Percentiles rank a stretch among this genome's conserved stretches.
Conservation (phyloP, 2,113 vertebrate species). For the Tinamus guttatus region DNA sequence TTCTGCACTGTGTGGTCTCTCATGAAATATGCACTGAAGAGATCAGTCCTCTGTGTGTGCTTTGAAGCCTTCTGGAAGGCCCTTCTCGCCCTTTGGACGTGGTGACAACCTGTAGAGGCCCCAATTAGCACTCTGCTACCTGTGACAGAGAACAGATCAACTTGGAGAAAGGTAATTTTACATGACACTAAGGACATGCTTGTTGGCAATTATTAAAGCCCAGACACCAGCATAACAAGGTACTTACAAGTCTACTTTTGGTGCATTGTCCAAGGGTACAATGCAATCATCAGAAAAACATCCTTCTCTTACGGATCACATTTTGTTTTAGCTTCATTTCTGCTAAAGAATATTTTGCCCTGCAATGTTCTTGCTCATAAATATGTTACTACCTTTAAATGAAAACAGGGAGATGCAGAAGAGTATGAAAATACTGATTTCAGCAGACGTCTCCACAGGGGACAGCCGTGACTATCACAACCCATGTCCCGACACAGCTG, state of each 20-base stretch:
- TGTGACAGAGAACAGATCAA: not conserved
- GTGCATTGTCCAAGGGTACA: not conserved
- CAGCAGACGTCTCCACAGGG: not conserved
- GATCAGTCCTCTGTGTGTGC: not conserved
- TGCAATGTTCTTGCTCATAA: not conserved
- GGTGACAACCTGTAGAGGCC: conserved; percentile 14
- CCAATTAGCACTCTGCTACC: conserved; percentile 22
- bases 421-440: not conserved
- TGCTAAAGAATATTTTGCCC: not conserved
- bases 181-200: not conserved
- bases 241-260: not conserved
- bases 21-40: not conserved
- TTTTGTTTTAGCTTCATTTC: not conserved
- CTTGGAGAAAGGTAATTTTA: not conserved
- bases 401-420: not conserved
- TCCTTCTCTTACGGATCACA: not conserved
- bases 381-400: not conserved
- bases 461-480: not conserved
- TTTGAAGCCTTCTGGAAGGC: not conserved
- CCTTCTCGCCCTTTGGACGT: conserved; percentile 5
- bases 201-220: conserved; percentile 37
- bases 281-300: not conserved
- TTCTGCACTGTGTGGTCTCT: not conserved
- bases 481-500: not conserved
- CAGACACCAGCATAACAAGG: not conserved